Base-by-base conservation (phyloP, 2,888 invertebrate genomes). In the Lycocerus yunnanus region DNA sequence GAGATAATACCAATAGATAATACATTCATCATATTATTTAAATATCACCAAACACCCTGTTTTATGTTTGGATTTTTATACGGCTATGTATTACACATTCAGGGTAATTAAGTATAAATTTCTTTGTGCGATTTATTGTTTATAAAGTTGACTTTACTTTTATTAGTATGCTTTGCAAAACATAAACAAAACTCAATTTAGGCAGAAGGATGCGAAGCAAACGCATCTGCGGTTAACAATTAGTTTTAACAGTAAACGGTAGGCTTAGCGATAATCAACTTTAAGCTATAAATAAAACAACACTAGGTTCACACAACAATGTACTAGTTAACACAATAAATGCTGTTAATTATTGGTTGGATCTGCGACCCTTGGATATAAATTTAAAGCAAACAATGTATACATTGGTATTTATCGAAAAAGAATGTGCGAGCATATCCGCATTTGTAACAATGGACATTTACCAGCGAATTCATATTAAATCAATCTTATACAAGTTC, bases 371-470 rank as follows among this genome's bases (percentile, higher is more conserved):
- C 65, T 14, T 43, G 61, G 72, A 65, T 72, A 72, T 72, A 72
- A 72, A 72, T 72, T 72, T 21, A 24, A 20, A 15, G 16, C 18
- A 61, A 72, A 72, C 72, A 72, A 72, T 72, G 15, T 58, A 58
- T 68, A 68, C 72, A 63, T 63, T 72, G 58, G 68, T 72, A 72
- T 72, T 72, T 72, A 72, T 72, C 68, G 72, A 58, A 72, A 72
- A 72, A 72, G 72, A 72, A 72, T 69, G 68, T 60, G 68, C 58
- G 65, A 65, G 72, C 68, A 72, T 68, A 65, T 72, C 72, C 72
- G 68, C 15, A 72, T 68, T 61, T 13, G 67, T 27, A 72, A 69
- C 72, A 72, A 72, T 69, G 65, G 58, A 27, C 68, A 60, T 61
- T 63, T 61, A 67, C 63, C 13, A 63, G 9, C n/a, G n/a, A 18